Evolutionary conservation across 2,888 invertebrate species (phyloP).

Genomic region (Incurvaria masculella): DNA sequence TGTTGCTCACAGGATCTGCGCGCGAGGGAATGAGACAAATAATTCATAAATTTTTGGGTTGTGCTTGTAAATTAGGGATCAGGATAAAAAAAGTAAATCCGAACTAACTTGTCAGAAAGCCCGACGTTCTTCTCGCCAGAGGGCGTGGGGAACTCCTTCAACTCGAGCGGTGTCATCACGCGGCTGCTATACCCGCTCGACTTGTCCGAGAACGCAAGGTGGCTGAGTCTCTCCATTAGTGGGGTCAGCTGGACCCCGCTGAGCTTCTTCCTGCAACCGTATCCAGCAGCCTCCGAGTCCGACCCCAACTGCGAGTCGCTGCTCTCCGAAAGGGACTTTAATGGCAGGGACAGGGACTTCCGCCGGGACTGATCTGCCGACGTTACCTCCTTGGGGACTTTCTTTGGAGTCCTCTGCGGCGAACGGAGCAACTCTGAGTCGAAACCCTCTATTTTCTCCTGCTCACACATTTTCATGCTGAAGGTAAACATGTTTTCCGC

Average conservation of each 20-base stretch:
- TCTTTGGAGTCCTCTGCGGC: slow-evolving; percentile 44
- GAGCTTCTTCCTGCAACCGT: slow-evolving; percentile 50
- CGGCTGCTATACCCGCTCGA: slow-evolving; percentile 67
- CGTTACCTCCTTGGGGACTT: slow-evolving; percentile 19
- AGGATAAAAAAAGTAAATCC: slow-evolving; percentile 1
- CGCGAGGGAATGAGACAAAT: too few species aligned
- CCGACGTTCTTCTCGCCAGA: slow-evolving; percentile 36
- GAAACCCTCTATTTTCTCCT: slow-evolving; percentile 48
- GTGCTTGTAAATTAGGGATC: too few species aligned
- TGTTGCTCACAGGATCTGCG: too few species aligned
- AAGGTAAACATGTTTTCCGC: slow-evolving; percentile 44
- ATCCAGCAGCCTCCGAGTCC: slow-evolving; percentile 30
- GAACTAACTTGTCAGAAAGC: slow-evolving; percentile 33
- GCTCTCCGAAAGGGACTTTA: slow-evolving; percentile 62
- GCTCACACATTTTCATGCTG: slow-evolving; percentile 35
- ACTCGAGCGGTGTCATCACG: slow-evolving; percentile 61
- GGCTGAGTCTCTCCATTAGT: slow-evolving; percentile 75
- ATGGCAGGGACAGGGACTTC: slow-evolving; percentile 65
- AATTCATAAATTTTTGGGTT: too few species aligned
- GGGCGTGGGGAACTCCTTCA: slow-evolving; percentile 43
- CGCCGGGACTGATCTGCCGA: slow-evolving; percentile 40
- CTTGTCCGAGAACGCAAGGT: slow-evolving; percentile 66
- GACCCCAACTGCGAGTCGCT: slow-evolving; percentile 33
- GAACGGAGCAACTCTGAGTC: slow-evolving; percentile 43
- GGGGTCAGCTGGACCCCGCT: slow-evolving; percentile 75